Base-by-base conservation (phyloP, 2,888 invertebrate species). In the Agapostemon virescens region DNA sequence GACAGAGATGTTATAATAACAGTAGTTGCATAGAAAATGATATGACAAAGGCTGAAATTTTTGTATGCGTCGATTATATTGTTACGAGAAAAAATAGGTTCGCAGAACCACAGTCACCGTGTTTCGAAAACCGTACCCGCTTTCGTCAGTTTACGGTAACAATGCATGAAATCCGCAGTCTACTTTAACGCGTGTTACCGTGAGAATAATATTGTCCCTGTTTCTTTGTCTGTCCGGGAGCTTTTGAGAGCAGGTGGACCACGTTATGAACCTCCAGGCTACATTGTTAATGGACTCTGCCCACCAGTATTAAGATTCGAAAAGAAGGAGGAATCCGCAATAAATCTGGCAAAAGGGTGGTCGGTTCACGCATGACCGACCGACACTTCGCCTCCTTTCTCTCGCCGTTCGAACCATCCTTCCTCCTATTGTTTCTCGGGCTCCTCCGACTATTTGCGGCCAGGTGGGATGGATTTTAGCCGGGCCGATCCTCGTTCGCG, bases 321-420 rank as follows among this genome's bases (percentile, higher is more conserved):
- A 45, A 84, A 87, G 86, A 86, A 88, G 86, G 86, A 87, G 87
- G 87, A 85, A 86, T 88, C 84, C 78, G 86, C 86, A 84, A 88
- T 89, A 88, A 90, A 90, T 89, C 88, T 87, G 85, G 64, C 78
- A 76, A 84, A 80, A 36, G 15, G 70, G 40, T 40, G 45, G 77
- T 77, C 71, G 78, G 85, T 88, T 88, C 85, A 87, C 87, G 78
- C 85, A 86, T 87, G 86, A 87, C 84, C 85, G 84, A 82, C 85
- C 83, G 84, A 55, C 55, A 55, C 23, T 68, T 77, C 38, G 52
- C 26, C 69, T 17, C 40, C 33, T 74, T 38, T 71, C 61, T 68
- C 61, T 64, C 67, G 61, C 63, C 69, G 42, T 36, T 42, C 49
- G 38, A 40, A 40, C 58, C 40, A 30, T 42, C 30, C 61, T 23